Evolutionary conservation across 2,797 vertebrate genomes (phyloP), one percentile per base, ranked within the genome.

Genomic region (Lindbergichthys nudifrons): DNA sequence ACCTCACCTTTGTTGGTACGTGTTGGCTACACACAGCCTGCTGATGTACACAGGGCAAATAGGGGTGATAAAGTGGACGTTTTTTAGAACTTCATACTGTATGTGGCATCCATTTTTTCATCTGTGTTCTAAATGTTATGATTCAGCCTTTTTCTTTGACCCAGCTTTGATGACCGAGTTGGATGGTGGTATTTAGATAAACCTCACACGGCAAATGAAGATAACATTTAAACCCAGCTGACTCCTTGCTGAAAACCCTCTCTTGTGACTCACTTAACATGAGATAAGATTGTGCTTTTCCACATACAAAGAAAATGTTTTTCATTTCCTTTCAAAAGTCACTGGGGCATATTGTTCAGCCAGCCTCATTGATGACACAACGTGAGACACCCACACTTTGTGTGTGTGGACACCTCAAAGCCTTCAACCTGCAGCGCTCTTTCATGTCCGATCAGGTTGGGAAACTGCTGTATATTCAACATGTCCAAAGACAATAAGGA

Each of bases 401-500:
- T 77, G 82, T 77, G 60, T 77, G 60, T 80, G 77, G 66, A 87
- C 77, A 75, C 77, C 73, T 77, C 70, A 57, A 50, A 73, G 70
- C 63, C 74, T 64, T 83, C 77, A 80, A 87, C 82, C 80, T 87
- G 79, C 79, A 73, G 75, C 0, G 56, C 19, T 59, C 85, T 89
- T 89, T 91, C 84, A 89, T 89, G 78, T 82, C 50, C 47, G 81
- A 88, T 89, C 76, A 81, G 86, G 83, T 89, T 88, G 66, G 78
- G 65, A 78, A 82, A 80, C 73, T 51, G 63, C 75, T 80, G 32
- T 70, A 36, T 73, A 64, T 77, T 65, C 61, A 74, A 39, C 70
- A 54, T 80, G 65, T 90, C 87, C 89, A 92, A 90, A 87, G 69
- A 92, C 78, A 90, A 88, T 78, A 89, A 80, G 61, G 76, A 86